Base-by-base conservation (phyloP, 37 sponge, comb jelly and placozoan species). In the Hormiphora californensis region DNA sequence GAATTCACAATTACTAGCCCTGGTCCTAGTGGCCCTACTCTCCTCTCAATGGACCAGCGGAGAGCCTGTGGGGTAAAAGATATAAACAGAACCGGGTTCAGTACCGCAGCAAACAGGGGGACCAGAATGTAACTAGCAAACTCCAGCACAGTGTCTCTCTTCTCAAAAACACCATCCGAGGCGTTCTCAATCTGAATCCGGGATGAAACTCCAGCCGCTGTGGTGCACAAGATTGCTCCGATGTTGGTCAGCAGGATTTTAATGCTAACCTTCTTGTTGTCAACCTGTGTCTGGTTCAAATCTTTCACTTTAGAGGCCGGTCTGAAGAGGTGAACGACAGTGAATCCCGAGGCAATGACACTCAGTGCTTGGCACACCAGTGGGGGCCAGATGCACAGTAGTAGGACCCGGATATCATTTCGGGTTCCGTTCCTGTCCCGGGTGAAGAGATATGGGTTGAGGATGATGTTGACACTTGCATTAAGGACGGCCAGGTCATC, bases 381-480 rank as follows among this genome's bases (percentile, higher is more conserved):
- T 0, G 43, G 81, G n/a, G 81, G 81, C 81, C 81, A 73, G 46
- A 73, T 73, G 46, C 81, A 73, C 15, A 73, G 46, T 11, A 73
- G 23, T 0, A 73, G 81, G 23, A 73, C 81, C 81, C 43, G 8
- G 8, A 73, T 33, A 21, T 73, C 81, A 4, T 27, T n/a, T n/a
- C 36, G 3, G 0, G 81, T 43, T 4, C 46, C 81, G 35, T 33
- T 15, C 21, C 40, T 43, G 32, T 43, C 43, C 25, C 81, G 40
- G 32, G 35, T n/a, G 3, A 73, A 36, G 38, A 43, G 43, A 46
- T 36, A 73, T 22, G 81, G 81, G 44, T 73, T 73, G 25, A 36
- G 40, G 15, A 73, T 46, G n/a, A 73, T 73, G 44, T 40, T 73
- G 15, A 73, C 4, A 41, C 35, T 73, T 25, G 7, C n/a, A 23